A percentile compares a stretch with the other conserved stretches of the same genome.
These are phyloP conservation scores for Botia kubotai DNA, from an alignment of 2,797 vertebrate species.

Conservation along the genomic window DNA sequence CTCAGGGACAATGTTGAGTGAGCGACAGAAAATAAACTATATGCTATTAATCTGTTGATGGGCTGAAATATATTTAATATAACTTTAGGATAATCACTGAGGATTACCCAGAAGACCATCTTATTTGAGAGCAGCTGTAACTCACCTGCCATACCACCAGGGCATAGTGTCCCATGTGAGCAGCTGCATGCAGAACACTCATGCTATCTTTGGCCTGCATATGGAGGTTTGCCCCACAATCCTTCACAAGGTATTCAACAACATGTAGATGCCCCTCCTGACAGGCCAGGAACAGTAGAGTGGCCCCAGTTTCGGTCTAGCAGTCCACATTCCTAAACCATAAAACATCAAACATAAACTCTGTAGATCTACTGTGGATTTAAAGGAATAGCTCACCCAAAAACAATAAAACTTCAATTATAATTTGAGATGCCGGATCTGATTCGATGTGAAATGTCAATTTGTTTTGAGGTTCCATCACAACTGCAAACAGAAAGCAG, in stretches of 20 bases:
- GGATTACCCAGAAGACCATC: too few species aligned
- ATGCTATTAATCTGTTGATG: too few species aligned
- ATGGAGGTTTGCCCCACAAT: slow-evolving; percentile 77
- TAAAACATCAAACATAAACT: slow-evolving; percentile 2
- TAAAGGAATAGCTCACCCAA: background rate
- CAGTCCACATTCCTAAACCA: slow-evolving; percentile 76
- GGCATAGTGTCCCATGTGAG: slow-evolving; percentile 81
- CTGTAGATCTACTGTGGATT: background rate
- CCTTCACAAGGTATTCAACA: slow-evolving; percentile 81
- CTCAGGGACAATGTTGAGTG: too few species aligned
- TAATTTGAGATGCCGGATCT: too few species aligned
- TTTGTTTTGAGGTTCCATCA: too few species aligned
- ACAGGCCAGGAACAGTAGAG: slow-evolving; percentile 86
- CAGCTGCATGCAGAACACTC: slow-evolving; percentile 84
- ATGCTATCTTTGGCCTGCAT: slow-evolving; percentile 84
- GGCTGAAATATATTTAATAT: background rate
- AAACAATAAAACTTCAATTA: too few species aligned
- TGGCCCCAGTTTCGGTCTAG: slow-evolving; percentile 78
- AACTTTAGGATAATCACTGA: background rate
- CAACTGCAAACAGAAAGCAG: too few species aligned
- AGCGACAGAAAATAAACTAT: too few species aligned
- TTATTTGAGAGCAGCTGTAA: background rate
- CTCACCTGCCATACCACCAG: slow-evolving; percentile 88
- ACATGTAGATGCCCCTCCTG: slow-evolving; percentile 85
- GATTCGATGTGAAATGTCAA: too few species aligned